Base-by-base conservation (phyloP, 2,113 vertebrate species). In the Paraplagusia blochii region DNA sequence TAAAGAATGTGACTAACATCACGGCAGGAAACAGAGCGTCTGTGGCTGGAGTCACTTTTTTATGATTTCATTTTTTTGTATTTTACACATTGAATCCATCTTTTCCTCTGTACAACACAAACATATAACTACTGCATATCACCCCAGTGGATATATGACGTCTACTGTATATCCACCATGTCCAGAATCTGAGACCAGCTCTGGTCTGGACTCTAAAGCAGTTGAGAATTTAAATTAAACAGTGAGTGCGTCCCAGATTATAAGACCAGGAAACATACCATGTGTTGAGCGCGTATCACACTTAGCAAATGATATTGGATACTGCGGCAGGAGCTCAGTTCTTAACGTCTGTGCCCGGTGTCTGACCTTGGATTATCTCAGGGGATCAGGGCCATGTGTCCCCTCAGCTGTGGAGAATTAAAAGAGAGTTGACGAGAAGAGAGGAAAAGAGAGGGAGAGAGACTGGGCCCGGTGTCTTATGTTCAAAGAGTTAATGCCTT, bases 341-440 rank as follows among this genome's bases (percentile, higher is more conserved):
- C 73, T 58, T 56, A 29, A 63, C 5, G 58, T 76, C 63, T 58
- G 49, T 78, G 75, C 73, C 78, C 79, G 2, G n/a, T 63, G 63
- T 79, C 60, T 86, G 83, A 87, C 83, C 87, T 85, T 87, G 79
- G 66, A 39, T 47, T 69, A 72, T 71, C 85, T 80, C 76, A 0
- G 59, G 84, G 82, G 81, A 79, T 73, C 72, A 52, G 60, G 45
- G 72, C 76, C 82, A 87, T 88, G 74, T 87, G 86, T 87, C 81
- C 69, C 76, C 36, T 88, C 87, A 90, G 87, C 87, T 90, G 89
- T 86, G 85, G 56, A 55, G 85, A 78, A 80, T 72, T 75, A 86
- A 71, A 53, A 58, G 33, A 54, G 44, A 72, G 68, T 8, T 34
- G 44, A 56, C 42, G 61, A 52, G 51, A 64, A 62, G 46, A 51